Base-by-base conservation (phyloP, 1,140 invertebrate species). In the Polypedilum vanderplanki region DNA sequence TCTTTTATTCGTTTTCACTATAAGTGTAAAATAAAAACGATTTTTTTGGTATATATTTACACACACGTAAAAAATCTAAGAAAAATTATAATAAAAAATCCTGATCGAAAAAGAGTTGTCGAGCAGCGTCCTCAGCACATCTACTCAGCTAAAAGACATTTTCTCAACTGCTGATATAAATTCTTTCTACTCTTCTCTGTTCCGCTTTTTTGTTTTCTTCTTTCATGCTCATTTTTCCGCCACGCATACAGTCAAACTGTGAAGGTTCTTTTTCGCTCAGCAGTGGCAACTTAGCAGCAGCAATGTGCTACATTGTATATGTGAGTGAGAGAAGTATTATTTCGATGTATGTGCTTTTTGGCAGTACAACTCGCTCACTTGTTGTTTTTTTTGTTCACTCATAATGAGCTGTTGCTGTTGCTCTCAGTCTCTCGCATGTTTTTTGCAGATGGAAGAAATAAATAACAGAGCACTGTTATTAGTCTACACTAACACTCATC, bases 131-230 rank as follows among this genome's bases (percentile, higher is more conserved):
- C 24, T 57, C 12, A 57, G 41, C 46, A 57, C 46, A 15, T 57
- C 46, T 57, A 15, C 46, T 57, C 46, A 57, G 9, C 46, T 57
- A 15, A 57, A 57, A 57, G 46, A 57, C 46, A 57, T 57, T 57
- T 57, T 57, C 46, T 57, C 46, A 57, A 57, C 46, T 57, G 46
- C 46, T 57, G 46, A 57, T 57, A 57, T 57, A 57, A 46, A 12
- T 57, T 57, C n/a, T 57, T 57, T 57, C 12, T 57, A 15, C n/a
- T 57, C n/a, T 57, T 57, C n/a, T 57, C n/a, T 57, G 46, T 57
- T 57, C 46, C 46, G 46, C 46, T 57, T 57, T 41, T 46, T 57
- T 12, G 12, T 57, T 57, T 57, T 57, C 46, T 57, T 57, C 46
- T 57, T 57, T 57, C 12, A 33, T 33, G 24, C 24, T 33, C 24